These are phyloP conservation scores for Drosophila quadrilineata DNA, from an alignment of 1,140 invertebrate genomes.

Conservation along the genomic window DNA sequence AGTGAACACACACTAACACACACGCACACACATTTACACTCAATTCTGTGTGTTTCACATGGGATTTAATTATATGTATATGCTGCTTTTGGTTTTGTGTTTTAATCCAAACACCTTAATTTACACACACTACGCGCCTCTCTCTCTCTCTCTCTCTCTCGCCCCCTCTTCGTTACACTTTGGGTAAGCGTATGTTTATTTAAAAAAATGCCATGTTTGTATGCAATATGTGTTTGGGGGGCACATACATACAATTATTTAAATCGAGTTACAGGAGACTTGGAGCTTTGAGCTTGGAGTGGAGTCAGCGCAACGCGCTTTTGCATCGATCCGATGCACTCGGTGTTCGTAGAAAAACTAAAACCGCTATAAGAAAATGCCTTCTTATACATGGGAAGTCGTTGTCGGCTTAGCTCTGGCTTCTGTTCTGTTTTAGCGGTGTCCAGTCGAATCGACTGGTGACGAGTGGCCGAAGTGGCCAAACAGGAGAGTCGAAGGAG, in stretches of 20 bases:
- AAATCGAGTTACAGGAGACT: slow-evolving; percentile 32
- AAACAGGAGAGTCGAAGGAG: not conserved
- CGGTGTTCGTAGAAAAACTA: slow-evolving; percentile 78
- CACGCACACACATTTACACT: not conserved
- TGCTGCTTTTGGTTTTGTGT: too few relatives aligned
- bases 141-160: too few relatives aligned
- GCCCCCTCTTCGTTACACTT: too few relatives aligned
- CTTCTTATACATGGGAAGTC: slow-evolving; percentile 56
- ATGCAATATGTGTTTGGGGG: not conserved
- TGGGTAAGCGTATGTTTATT: slow-evolving; percentile 18
- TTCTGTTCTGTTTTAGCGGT: not conserved
- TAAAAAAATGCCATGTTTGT: slow-evolving; percentile 10
- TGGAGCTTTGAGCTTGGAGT: too few relatives aligned
- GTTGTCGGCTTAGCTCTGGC: slow-evolving; percentile 16
- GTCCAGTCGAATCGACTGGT: not conserved
- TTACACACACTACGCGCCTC: too few relatives aligned
- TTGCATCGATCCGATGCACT: slow-evolving; percentile 80
- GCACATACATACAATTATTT: slow-evolving; percentile 34
- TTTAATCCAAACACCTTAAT: slow-evolving; percentile 1
- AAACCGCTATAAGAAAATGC: slow-evolving; percentile 65
- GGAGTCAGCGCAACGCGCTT: slow-evolving; percentile 53
- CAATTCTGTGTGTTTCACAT: not conserved
- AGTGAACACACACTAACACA: not conserved
- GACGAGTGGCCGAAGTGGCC: slow-evolving; percentile 15
- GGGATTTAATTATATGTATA: not conserved